Conservation (phyloP, 2,888 invertebrate genomes). For the Noctua fimbriata region DNA sequence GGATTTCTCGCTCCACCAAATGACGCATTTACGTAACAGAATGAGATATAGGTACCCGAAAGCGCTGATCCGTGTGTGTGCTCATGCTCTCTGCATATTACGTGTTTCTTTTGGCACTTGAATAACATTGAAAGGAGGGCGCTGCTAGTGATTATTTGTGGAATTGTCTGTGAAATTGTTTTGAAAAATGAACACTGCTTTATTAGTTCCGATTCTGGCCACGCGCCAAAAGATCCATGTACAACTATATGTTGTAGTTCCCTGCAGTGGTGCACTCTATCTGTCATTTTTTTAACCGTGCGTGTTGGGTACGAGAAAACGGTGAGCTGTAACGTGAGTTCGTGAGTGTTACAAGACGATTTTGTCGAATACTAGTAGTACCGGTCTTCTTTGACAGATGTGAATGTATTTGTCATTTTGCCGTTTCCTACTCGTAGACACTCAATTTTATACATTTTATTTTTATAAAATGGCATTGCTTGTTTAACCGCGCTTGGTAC, state of each 20-base stretch:
- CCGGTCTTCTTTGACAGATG: conserved; percentile 59
- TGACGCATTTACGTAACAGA: no score
- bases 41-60: no score
- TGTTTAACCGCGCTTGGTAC: conserved; percentile 50
- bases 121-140: neutral
- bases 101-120: neutral
- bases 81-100: no score
- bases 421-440: conserved; percentile 45
- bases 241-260: neutral
- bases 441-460: conserved; percentile 67
- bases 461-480: conserved; percentile 69
- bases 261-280: neutral
- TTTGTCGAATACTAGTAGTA: conserved; percentile 37
- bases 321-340: conserved; percentile 19
- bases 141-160: neutral
- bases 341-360: neutral
- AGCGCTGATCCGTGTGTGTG: no score
- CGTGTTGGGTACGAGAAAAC: conserved; percentile 1
- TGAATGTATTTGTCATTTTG: conserved; percentile 38
- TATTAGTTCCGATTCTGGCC: neutral
- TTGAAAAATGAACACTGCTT: neutral
- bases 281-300: neutral
- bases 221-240: neutral
- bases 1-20: no score
- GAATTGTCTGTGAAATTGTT: neutral